Conservation (phyloP, 2,888 invertebrate species). For the Punctoribates punctum region DNA sequence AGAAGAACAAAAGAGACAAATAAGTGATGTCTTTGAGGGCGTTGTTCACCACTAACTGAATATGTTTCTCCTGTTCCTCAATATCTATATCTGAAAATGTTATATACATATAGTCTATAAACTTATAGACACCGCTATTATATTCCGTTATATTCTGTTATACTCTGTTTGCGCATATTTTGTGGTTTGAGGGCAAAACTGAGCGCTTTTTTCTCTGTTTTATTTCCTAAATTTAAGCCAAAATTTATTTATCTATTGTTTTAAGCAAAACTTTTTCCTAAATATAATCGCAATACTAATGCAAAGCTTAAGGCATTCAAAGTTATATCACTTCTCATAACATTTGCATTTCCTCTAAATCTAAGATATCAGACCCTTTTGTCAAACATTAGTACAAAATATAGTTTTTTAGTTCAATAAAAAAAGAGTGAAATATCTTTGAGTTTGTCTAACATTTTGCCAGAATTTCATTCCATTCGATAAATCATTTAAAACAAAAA, state of each 20-base stretch:
- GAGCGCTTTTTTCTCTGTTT: not conserved
- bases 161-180: conserved; percentile 5
- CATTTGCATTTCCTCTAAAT: not conserved
- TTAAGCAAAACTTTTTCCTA: not conserved
- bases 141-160: no score
- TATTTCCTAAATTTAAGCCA: not conserved
- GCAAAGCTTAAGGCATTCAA: conserved; percentile 4
- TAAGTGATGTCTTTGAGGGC: conserved; percentile 14
- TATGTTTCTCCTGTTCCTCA: not conserved
- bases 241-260: not conserved
- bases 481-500: no score
- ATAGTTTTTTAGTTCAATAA: not conserved
- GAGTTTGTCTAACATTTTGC: not conserved
- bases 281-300: conserved; percentile 20
- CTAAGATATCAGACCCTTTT: not conserved
- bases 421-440: not conserved
- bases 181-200: conserved; percentile 14
- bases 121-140: conserved; percentile 9
- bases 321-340: not conserved
- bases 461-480: no score
- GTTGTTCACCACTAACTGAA: conserved; percentile 15
- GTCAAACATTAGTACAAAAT: no score
- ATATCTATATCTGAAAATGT: not conserved
- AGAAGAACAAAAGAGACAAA: conserved; percentile 25
- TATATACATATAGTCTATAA: not conserved